phyloP scores from a whole-genome alignment of 2,797 vertebrate genomes.

The Coranthus polyacanthus region DNA sequence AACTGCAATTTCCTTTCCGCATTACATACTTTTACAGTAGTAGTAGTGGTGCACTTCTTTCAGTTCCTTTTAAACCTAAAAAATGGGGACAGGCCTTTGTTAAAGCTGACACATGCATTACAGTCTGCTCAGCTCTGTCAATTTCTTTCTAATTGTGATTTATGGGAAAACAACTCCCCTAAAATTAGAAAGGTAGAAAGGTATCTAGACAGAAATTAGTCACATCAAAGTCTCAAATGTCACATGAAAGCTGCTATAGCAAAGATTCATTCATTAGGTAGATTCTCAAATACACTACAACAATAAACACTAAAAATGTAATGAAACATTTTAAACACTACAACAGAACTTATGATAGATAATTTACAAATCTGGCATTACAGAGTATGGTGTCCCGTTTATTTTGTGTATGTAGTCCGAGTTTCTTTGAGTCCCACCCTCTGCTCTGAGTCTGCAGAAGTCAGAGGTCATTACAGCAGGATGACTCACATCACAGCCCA shows the following conservation, averaged over 20 bases:
- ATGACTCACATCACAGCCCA: constrained; percentile 50
- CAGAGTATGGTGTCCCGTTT: neutral
- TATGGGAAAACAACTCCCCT: too few species aligned
- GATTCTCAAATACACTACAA: neutral
- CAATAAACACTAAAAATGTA: too few species aligned
- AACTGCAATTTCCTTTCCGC: too few species aligned
- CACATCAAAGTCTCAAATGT: neutral
- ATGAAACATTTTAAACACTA: too few species aligned
- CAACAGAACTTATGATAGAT: too few species aligned
- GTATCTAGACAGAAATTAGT: neutral
- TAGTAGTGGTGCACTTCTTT: too few species aligned
- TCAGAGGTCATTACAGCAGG: constrained; percentile 55
- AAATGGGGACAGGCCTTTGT: neutral
- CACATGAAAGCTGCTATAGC: neutral
- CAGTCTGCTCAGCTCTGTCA: neutral
- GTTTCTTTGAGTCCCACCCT: constrained; percentile 12
- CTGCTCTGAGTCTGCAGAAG: constrained; percentile 27
- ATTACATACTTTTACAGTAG: too few species aligned
- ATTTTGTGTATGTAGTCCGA: constrained; percentile 17
- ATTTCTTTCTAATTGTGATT: neutral
- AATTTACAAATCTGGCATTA: constrained; percentile 2
- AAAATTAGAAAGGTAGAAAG: neutral
- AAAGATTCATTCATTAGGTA: neutral
- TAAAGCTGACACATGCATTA: neutral
- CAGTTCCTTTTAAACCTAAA: neutral